Evolutionary conservation across 1,140 invertebrate species (phyloP).

Genomic region (Lucilia cuprina): DNA sequence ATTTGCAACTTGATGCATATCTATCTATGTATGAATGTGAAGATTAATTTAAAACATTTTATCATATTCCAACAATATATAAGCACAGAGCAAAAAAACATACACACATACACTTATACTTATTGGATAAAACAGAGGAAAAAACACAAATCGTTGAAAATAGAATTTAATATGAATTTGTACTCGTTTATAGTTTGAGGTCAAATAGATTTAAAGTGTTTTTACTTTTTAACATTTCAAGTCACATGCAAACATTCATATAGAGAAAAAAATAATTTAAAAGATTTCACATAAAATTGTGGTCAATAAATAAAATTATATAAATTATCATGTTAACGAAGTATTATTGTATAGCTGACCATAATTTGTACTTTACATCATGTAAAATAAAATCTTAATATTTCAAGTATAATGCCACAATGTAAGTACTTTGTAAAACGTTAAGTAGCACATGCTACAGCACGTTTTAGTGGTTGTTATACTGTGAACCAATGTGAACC

Average conservation of each 20-base stretch:
- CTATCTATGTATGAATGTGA: not conserved
- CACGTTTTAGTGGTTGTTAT: not conserved
- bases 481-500: not conserved
- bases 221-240: not conserved
- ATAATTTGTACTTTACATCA: not conserved
- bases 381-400: not conserved
- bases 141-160: too few species aligned
- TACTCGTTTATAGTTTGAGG: not conserved
- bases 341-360: not conserved
- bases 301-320: not conserved
- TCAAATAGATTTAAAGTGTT: not conserved
- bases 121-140: too few species aligned
- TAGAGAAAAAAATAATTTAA: not conserved
- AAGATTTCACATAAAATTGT: conserved; percentile 6
- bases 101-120: too few species aligned
- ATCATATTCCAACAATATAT: not conserved
- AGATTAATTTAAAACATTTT: conserved; percentile 33
- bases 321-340: not conserved
- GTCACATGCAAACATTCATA: too few species aligned
- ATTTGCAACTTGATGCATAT: conserved; percentile 13
- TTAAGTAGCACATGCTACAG: not conserved
- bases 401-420: not conserved
- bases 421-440: not conserved
- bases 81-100: not conserved
- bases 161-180: not conserved